Conservation (phyloP, 2,797 vertebrate species). For the Gobio occitaniae region DNA sequence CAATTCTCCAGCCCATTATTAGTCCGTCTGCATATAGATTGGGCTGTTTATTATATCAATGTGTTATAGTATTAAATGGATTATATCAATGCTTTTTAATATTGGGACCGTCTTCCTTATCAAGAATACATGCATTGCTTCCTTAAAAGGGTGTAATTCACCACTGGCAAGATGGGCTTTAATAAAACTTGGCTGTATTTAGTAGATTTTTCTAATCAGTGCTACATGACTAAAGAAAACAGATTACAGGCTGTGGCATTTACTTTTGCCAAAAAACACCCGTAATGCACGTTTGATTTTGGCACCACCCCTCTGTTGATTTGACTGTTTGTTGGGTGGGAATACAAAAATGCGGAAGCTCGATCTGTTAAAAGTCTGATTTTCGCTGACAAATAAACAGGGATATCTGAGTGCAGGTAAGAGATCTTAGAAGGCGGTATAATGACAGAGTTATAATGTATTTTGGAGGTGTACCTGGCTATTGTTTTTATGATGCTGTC, state of each 20-base stretch:
- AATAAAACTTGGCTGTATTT: neutral
- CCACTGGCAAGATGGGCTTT: neutral
- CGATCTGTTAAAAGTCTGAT: neutral
- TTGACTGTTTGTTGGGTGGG: too few species aligned
- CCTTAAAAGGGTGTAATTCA: neutral
- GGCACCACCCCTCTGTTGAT: neutral
- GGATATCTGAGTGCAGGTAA: too few species aligned
- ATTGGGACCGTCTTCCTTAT: neutral
- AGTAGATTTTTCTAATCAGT: neutral
- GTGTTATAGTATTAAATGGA: neutral
- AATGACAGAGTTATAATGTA: neutral
- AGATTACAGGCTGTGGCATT: neutral
- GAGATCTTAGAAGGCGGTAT: neutral
- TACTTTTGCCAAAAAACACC: neutral
- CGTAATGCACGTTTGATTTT: neutral
- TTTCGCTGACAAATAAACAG: neutral
- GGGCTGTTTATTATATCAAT: neutral
- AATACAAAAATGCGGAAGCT: too few species aligned
- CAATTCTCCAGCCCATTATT: neutral
- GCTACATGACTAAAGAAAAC: neutral
- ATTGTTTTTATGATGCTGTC: slow-evolving; percentile 96
- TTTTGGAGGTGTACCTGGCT: slow-evolving; percentile 79
- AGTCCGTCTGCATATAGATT: neutral
- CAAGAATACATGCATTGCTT: neutral
- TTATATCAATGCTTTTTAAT: neutral